phyloP scores from a whole-genome alignment of 2,888 invertebrate genomes.

The Drosophila mimica region DNA sequence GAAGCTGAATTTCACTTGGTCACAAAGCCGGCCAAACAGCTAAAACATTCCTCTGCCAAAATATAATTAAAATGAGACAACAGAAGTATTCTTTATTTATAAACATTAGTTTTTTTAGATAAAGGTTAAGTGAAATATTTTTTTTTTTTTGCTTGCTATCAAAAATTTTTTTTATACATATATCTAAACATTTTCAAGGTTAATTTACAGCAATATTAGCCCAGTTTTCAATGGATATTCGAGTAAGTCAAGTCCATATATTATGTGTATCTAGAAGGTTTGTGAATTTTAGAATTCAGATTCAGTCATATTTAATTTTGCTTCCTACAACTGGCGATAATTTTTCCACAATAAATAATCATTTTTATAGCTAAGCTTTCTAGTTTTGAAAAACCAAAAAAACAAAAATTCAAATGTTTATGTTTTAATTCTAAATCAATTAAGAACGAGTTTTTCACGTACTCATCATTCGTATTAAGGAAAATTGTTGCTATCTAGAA shows the following conservation, averaged over 20 bases:
- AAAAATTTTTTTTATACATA: neutral
- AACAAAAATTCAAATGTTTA: neutral
- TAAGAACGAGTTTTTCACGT: neutral
- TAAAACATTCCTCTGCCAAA: neutral
- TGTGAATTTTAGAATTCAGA: neutral
- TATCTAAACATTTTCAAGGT: neutral
- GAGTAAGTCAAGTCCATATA: neutral
- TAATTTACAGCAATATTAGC: too few species aligned
- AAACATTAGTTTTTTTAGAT: neutral
- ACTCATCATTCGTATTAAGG: constrained; percentile 14
- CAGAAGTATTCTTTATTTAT: neutral
- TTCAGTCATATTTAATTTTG: neutral
- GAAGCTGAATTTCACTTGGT: constrained; percentile 40
- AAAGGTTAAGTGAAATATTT: neutral
- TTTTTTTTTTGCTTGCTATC: neutral
- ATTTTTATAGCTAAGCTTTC: neutral
- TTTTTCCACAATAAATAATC: neutral
- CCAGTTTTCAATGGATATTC: neutral
- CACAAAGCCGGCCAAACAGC: neutral
- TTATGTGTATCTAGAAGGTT: neutral
- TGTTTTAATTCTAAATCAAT: neutral
- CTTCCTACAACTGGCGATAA: neutral
- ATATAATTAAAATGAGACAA: neutral
- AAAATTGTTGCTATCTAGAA: constrained; percentile 33
- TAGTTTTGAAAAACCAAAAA: neutral